A percentile compares a stretch with the other conserved stretches of the same genome.
phyloP scores from a whole-genome alignment of 1,140 invertebrate species.

The Penaeus chinensis region DNA sequence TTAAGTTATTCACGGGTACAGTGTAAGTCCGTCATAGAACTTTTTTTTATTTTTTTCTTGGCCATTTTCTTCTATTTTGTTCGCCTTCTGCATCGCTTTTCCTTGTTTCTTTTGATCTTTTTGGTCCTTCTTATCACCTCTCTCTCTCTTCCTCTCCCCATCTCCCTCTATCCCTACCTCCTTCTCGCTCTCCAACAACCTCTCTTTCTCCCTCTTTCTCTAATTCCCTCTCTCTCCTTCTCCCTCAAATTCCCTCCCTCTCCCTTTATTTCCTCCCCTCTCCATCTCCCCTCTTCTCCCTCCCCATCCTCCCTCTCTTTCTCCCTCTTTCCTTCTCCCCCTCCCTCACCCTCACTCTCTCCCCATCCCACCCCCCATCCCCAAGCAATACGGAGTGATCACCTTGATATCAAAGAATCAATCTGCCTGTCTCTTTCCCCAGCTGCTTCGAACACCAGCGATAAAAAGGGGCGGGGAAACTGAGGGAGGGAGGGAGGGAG shows the following conservation, averaged over 20 bases:
- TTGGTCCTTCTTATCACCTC: no score
- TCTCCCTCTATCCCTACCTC: background rate
- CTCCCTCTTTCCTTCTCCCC: background rate
- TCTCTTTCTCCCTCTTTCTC: background rate
- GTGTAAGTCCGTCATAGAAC: no score
- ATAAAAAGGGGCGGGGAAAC: background rate
- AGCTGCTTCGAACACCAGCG: no score
- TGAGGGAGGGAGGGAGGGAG: no score
- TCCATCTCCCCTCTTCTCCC: background rate
- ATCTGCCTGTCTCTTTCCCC: no score
- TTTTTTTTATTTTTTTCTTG: no score
- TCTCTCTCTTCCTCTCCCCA: background rate
- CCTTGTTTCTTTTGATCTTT: no score
- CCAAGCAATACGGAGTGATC: background rate
- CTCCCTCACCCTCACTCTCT: no score
- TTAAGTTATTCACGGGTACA: background rate
- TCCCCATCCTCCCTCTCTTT: background rate
- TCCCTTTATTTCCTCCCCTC: background rate
- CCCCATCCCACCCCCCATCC: background rate
- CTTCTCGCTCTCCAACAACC: background rate
- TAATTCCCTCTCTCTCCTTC: background rate
- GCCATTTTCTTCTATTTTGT: no score
- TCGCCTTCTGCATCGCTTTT: no score
- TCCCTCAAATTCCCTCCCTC: background rate
- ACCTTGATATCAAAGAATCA: no score